phyloP scores from a whole-genome alignment of 2,113 vertebrate species.

The Tupaia chinensis region DNA sequence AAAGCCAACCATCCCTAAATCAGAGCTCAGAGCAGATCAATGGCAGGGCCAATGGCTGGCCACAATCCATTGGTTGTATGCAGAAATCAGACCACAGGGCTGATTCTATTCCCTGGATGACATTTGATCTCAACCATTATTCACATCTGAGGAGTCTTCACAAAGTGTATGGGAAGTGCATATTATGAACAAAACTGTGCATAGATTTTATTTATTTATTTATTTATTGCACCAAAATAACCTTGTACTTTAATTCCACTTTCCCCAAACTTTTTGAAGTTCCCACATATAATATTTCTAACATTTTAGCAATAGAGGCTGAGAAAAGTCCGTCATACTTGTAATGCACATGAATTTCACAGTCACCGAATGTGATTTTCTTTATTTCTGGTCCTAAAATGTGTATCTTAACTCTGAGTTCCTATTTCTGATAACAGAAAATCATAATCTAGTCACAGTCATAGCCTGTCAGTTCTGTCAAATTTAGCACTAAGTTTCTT shows the following conservation, averaged over 20 bases:
- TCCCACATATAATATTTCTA: neutral
- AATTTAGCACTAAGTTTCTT: slow-evolving; percentile 19
- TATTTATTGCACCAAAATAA: too few relatives aligned
- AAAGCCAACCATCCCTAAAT: neutral
- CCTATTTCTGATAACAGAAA: neutral
- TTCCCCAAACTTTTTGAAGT: too few relatives aligned
- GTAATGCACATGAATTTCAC: slow-evolving; percentile 31
- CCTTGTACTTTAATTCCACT: too few relatives aligned
- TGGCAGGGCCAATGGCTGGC: neutral
- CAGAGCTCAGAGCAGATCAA: neutral
- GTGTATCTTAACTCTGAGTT: slow-evolving; percentile 52
- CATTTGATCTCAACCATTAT: neutral
- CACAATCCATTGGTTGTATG: neutral
- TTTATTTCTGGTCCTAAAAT: slow-evolving; percentile 47
- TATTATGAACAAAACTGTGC: too few relatives aligned
- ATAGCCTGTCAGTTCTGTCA: neutral
- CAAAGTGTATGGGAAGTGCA: too few relatives aligned
- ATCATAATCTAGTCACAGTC: neutral
- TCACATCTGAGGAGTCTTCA: neutral
- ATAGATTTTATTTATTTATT: too few relatives aligned
- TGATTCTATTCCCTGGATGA: neutral
- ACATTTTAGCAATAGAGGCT: neutral
- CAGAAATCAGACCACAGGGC: neutral
- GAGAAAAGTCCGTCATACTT: slow-evolving; percentile 52
- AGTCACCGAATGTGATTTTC: slow-evolving; percentile 49